Percentiles rank a stretch among this genome's conserved stretches.
Evolutionary conservation across 2,113 vertebrate species (phyloP).

Genomic region (Pelvicachromis taeniatus): DNA sequence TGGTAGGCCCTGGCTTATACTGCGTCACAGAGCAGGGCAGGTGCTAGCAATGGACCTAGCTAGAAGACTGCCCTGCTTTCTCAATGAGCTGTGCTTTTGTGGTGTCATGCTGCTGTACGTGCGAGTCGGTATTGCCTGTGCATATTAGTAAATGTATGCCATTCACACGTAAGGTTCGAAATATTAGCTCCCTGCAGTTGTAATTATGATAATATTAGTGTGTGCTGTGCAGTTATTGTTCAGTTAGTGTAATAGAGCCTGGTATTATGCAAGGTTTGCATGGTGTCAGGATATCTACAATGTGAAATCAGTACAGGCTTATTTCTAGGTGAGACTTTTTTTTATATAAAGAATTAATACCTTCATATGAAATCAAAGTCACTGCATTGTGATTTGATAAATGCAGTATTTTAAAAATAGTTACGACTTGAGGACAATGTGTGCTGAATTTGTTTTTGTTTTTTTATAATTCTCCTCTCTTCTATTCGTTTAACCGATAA

Average conservation of each 20-base stretch:
- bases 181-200: background rate
- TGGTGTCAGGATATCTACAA: background rate
- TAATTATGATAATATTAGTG: background rate
- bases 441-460: background rate
- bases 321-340: background rate
- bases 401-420: background rate
- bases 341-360: background rate
- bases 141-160: background rate
- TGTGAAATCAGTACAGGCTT: background rate
- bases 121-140: background rate
- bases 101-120: background rate
- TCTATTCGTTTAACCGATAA: background rate
- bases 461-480: background rate
- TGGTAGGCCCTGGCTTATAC: conserved; percentile 26
- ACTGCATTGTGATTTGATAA: background rate
- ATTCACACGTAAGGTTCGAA: background rate
- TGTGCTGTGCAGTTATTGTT: background rate
- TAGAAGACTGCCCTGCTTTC: background rate
- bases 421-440: accelerated
- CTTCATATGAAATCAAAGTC: background rate
- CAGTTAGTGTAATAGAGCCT: background rate
- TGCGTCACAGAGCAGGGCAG: conserved; percentile 49
- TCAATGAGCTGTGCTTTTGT: background rate
- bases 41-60: background rate
- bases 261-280: background rate